These are phyloP conservation scores for Thereva unica DNA, from an alignment of 2,888 invertebrate species.

Conservation along the genomic window DNA sequence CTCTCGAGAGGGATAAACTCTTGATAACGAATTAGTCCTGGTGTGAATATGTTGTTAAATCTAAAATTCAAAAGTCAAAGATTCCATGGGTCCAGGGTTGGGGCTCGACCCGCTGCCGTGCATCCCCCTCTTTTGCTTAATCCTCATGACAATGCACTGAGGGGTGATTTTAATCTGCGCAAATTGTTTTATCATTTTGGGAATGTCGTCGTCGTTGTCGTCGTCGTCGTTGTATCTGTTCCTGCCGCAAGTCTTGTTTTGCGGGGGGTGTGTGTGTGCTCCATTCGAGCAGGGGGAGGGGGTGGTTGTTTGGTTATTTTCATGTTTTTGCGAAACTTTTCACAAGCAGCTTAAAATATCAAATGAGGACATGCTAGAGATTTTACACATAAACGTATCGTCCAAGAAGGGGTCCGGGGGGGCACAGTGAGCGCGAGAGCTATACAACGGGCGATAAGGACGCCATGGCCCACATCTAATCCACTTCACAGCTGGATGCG, in stretches of 20 bases:
- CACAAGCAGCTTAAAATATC: slow-evolving; percentile 7
- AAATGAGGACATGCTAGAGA: slow-evolving; percentile 24
- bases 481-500: slow-evolving; percentile 21
- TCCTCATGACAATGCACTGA: slow-evolving; percentile 47
- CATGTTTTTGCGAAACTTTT: slow-evolving; percentile 23
- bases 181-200: slow-evolving; percentile 52
- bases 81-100: slow-evolving; percentile 1
- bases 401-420: not conserved
- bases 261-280: slow-evolving; percentile 19
- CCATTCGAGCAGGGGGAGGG: not conserved
- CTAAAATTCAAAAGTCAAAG: slow-evolving; percentile 23
- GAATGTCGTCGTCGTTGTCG: slow-evolving; percentile 43
- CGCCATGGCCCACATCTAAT: slow-evolving; percentile 11
- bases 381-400: not conserved
- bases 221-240: slow-evolving; percentile 46
- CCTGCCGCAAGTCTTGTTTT: slow-evolving; percentile 44
- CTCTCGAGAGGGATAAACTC: slow-evolving; percentile 32
- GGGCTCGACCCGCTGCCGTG: slow-evolving; percentile 10
- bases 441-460: not conserved
- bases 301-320: not conserved
- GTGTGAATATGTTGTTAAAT: slow-evolving; percentile 22
- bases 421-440: not conserved
- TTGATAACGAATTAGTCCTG: slow-evolving; percentile 31
- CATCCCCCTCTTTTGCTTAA: slow-evolving; percentile 21
- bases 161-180: slow-evolving; percentile 57